Evolutionary conservation across 2,888 invertebrate genomes (phyloP).

Genomic region (Noctua janthe): DNA sequence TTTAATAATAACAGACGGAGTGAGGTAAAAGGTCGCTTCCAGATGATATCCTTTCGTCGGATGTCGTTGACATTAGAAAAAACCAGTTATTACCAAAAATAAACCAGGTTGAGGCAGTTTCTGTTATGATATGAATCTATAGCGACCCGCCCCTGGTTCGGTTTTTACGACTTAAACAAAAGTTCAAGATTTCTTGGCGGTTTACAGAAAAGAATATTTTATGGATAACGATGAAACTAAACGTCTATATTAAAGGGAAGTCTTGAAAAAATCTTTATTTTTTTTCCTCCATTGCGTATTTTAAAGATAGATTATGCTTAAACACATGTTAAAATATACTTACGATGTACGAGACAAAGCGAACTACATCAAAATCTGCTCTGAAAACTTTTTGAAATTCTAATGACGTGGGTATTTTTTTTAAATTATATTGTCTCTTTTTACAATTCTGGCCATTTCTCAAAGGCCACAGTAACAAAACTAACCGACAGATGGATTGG

Average conservation of each 20-base stretch:
- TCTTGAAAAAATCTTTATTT: neutral
- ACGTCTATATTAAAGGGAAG: neutral
- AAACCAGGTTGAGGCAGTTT: conserved; percentile 7
- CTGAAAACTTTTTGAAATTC: neutral
- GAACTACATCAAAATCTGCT: neutral
- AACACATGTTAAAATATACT: neutral
- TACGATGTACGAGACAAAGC: neutral
- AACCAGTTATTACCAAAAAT: conserved; percentile 38
- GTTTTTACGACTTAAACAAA: conserved; percentile 3
- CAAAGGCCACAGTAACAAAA: neutral
- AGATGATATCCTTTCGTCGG: neutral
- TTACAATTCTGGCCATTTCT: neutral
- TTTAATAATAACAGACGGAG: neutral
- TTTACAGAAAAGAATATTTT: neutral
- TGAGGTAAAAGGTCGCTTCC: conserved; percentile 46
- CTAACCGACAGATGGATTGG: neutral
- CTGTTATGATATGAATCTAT: conserved; percentile 16
- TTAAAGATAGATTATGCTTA: neutral
- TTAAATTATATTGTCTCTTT: neutral
- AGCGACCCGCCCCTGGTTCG: neutral
- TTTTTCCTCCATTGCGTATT: neutral
- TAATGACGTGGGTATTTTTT: neutral
- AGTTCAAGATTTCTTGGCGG: neutral
- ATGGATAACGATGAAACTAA: neutral
- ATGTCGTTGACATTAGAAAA: conserved; percentile 52